phyloP scores from a whole-genome alignment of 2,113 vertebrate genomes.

The Rhabdornis inornatus region DNA sequence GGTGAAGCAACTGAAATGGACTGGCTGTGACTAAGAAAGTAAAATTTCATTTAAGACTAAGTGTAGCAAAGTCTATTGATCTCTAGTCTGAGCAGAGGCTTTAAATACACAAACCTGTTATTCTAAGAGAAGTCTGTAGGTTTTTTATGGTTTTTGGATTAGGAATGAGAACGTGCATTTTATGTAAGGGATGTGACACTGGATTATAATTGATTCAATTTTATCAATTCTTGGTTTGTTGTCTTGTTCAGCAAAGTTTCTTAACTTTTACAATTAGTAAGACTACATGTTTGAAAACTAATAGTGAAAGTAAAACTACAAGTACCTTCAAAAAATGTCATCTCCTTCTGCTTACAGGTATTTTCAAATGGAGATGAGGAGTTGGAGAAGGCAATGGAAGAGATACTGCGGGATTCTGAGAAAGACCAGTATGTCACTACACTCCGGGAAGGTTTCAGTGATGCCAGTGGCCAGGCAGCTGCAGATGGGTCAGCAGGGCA shows the following conservation, averaged over 20 bases:
- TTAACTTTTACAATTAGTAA: not conserved
- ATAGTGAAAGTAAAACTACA: not conserved
- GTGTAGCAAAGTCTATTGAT: not conserved
- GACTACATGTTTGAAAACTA: not conserved
- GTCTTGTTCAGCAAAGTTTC: not conserved
- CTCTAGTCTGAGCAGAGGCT: not conserved
- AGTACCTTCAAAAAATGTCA: not conserved
- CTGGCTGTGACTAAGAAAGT: not conserved
- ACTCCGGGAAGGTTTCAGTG: not conserved
- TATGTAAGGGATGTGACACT: not conserved
- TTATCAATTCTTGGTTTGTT: not conserved
- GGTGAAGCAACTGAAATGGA: not conserved
- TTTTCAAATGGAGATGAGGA: conserved; percentile 89
- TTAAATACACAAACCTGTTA: not conserved
- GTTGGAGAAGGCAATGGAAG: conserved; percentile 92
- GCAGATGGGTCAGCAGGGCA: conserved; percentile 31
- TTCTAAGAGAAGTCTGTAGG: not conserved
- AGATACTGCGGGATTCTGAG: conserved; percentile 83
- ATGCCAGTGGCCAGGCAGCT: conserved; percentile 11
- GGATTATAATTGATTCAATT: not conserved
- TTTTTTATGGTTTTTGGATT: not conserved
- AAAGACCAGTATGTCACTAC: conserved; percentile 55
- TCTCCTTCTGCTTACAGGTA: conserved; percentile 72
- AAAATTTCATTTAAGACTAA: not conserved
- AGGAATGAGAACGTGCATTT: not conserved